A percentile compares a stretch with the other conserved stretches of the same genome.
phyloP scores from a whole-genome alignment of 1,140 invertebrate species.

The Lasaia peninsularis region DNA sequence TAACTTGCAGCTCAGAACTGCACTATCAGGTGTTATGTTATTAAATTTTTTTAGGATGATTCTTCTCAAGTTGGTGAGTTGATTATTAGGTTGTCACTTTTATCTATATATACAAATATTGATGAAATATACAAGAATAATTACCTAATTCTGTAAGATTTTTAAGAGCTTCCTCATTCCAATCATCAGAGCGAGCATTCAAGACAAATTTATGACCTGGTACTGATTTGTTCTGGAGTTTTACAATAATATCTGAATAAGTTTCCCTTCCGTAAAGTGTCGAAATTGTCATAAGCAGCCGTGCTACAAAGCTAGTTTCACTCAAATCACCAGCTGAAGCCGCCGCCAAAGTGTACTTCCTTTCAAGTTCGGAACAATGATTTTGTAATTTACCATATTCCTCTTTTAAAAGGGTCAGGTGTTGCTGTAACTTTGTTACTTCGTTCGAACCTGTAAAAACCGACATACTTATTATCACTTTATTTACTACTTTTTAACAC shows the following conservation, averaged over 20 bases:
- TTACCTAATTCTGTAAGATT: slow-evolving; percentile 84
- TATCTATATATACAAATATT: too few relatives aligned
- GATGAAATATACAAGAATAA: slow-evolving; percentile 12
- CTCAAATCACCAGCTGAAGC: slow-evolving; percentile 74
- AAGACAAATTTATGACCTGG: slow-evolving; percentile 94
- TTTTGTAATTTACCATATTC: slow-evolving; percentile 94
- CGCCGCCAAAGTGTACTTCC: slow-evolving; percentile 87
- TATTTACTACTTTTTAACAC: slow-evolving; percentile 33
- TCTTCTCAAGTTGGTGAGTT: too few relatives aligned
- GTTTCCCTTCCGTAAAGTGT: slow-evolving; percentile 87
- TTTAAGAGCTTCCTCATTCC: slow-evolving; percentile 84
- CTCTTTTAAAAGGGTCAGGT: slow-evolving; percentile 89
- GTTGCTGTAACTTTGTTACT: slow-evolving; percentile 89
- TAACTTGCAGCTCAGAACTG: too few relatives aligned
- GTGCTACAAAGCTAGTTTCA: slow-evolving; percentile 87
- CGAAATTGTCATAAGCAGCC: slow-evolving; percentile 88
- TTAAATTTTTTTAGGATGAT: too few relatives aligned
- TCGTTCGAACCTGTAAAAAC: slow-evolving; percentile 75
- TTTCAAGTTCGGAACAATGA: slow-evolving; percentile 89
- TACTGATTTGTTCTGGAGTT: slow-evolving; percentile 83
- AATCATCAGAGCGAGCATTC: slow-evolving; percentile 90
- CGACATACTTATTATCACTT: slow-evolving; percentile 18
- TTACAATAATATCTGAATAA: slow-evolving; percentile 87
- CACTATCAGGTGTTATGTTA: too few relatives aligned
- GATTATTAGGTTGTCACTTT: background rate